Evolutionary conservation across 2,888 invertebrate genomes (phyloP), one percentile per base, ranked within the genome.

Genomic region (Andrena camellia): DNA sequence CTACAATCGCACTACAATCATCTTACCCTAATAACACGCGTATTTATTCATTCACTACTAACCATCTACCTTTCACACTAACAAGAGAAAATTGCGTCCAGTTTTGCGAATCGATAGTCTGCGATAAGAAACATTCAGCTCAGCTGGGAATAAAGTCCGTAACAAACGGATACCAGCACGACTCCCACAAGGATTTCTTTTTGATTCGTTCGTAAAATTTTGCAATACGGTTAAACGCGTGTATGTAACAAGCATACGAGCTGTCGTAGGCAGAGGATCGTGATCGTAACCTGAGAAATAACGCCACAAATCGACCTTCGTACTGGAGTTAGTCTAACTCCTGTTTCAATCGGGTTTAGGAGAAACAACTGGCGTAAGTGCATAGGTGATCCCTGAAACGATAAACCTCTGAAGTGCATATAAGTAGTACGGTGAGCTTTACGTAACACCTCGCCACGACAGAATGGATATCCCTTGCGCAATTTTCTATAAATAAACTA

Each of bases 401-500:
- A 59, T 84, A 86, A 84, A 86, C 86, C 82, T 42, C 42, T 76
- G 73, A 80, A 80, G 50, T 60, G 69, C 81, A 78, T 80, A 78
- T 79, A 86, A 82, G 86, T 86, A 87, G 87, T 86, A 76, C 79
- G 85, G 75, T 75, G 72, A 82, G 81, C 81, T 86, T 87, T 89
- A 86, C 88, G 87, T 84, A 89, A 89, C 75, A 79, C 71, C 78
- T 59, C 57, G 84, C 79, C 87, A 78, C 62, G 83, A 84, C 84
- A 84, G 81, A 87, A 80, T 82, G 80, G 81, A 80, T 69, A 85
- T 70, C 78, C 74, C 64, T 87, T 85, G 81, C 84, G 88, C 83
- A 90, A 90, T 88, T 81, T 17, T 71, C 87, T 84, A 88, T 88
- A 89, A 90, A 90, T 90, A 89, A 87, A 71, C 70, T 68, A 76